phyloP scores from a whole-genome alignment of 2,797 vertebrate species.

The Chlorospingus flavigularis region DNA sequence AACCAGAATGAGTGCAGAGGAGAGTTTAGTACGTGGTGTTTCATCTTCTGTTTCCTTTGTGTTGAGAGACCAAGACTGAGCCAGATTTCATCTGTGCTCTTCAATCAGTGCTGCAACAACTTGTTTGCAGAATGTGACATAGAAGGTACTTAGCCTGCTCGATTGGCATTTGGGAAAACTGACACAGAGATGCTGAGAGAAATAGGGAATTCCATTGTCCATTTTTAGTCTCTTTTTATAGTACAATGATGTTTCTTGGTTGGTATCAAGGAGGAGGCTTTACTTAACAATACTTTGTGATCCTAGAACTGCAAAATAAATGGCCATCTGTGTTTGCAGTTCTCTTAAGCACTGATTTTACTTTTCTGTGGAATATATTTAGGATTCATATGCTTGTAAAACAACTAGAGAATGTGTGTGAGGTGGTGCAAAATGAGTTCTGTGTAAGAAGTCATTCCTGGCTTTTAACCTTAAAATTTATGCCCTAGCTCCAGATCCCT shows the following conservation, averaged over 20 bases:
- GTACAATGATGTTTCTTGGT: background rate
- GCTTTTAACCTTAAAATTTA: constrained; percentile 9
- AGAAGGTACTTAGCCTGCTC: background rate
- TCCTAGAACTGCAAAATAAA: background rate
- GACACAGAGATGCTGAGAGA: background rate
- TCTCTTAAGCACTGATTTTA: background rate
- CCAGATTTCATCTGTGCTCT: background rate
- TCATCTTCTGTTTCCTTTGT: background rate
- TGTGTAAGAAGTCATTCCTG: background rate
- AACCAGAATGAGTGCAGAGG: background rate
- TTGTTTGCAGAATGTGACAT: background rate
- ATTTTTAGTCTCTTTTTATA: background rate
- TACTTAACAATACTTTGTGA: background rate
- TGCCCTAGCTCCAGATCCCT: constrained; percentile 76
- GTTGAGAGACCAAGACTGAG: background rate
- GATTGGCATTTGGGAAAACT: background rate
- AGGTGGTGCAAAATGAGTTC: background rate
- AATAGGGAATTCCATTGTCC: background rate
- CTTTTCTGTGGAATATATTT: background rate
- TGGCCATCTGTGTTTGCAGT: background rate
- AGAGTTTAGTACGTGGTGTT: background rate
- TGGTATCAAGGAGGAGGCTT: background rate
- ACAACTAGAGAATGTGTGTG: background rate
- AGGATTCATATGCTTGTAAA: background rate
- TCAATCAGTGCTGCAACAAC: background rate